Conservation (phyloP, 2,113 vertebrate species). For the Gopherus flavomarginatus region DNA sequence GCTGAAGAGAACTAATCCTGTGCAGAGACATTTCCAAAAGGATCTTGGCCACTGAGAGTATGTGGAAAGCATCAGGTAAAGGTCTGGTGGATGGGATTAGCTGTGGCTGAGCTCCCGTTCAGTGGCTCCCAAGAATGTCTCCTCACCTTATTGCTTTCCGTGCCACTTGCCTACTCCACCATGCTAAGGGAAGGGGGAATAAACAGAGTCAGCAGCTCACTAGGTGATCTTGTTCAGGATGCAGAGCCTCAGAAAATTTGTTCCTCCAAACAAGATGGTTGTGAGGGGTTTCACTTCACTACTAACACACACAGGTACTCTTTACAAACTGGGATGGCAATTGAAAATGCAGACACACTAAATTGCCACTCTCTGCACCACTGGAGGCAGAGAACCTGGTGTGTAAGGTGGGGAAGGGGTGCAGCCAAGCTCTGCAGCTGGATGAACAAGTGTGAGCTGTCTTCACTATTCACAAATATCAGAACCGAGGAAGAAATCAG, state of each 20-base stretch:
- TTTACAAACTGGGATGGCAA: background rate
- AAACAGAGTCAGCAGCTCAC: background rate
- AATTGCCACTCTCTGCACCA: constrained; percentile 26
- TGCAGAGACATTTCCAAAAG: constrained; percentile 5
- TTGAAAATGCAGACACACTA: constrained; percentile 14
- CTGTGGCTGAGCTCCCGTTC: background rate
- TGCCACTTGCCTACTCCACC: background rate
- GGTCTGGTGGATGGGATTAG: background rate
- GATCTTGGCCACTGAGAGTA: background rate
- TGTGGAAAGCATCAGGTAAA: constrained; percentile 1
- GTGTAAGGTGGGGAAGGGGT: constrained; percentile 50
- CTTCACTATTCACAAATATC: constrained; percentile 58
- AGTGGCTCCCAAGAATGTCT: background rate
- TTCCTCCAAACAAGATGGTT: background rate
- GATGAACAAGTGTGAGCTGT: constrained; percentile 53
- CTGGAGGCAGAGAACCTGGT: constrained; percentile 29
- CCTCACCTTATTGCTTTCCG: background rate
- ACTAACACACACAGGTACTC: background rate
- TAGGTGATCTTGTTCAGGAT: background rate
- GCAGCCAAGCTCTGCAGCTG: constrained; percentile 56
- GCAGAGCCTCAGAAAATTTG: background rate
- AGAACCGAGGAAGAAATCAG: constrained; percentile 16
- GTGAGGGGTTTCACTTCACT: background rate
- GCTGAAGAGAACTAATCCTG: background rate
- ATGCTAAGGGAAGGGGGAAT: background rate